Conservation (phyloP, 2,113 vertebrate species). For the Oreotrochilus melanogaster region DNA sequence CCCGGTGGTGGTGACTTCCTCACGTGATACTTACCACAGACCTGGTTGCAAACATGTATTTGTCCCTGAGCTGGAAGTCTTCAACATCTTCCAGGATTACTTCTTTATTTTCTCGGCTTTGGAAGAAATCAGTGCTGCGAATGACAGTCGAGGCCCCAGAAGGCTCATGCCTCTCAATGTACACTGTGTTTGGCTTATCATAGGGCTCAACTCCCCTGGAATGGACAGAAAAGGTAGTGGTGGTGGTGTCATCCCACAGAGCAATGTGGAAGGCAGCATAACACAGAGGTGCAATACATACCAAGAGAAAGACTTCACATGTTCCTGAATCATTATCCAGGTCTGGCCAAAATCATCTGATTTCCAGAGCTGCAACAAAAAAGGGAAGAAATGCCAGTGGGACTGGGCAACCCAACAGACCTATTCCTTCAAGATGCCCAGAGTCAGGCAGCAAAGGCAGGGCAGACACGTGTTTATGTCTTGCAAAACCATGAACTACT, state of each 20-base stretch:
- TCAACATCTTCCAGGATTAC: conserved; percentile 90
- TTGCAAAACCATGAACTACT: not conserved
- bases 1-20: fast-evolving
- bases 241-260: not conserved
- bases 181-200: conserved; percentile 87
- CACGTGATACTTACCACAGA: conserved; percentile 79
- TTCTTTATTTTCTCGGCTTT: conserved; percentile 88
- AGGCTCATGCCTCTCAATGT: conserved; percentile 92
- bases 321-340: conserved; percentile 98
- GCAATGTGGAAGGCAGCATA: not conserved
- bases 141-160: conserved; percentile 88
- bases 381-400: not conserved
- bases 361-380: conserved; percentile 91
- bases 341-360: conserved; percentile 98
- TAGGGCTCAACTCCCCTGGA: conserved; percentile 92
- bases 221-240: not conserved
- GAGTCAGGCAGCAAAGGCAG: not conserved
- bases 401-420: not conserved
- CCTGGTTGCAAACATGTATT: conserved; percentile 97
- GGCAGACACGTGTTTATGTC: fast-evolving
- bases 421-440: not conserved
- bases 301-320: conserved; percentile 96
- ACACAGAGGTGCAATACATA: conserved; percentile 67
- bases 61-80: conserved; percentile 95
- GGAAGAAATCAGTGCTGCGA: conserved; percentile 95